Evolutionary conservation across 2,113 vertebrate species (phyloP).

Genomic region (Colossoma macropomum): DNA sequence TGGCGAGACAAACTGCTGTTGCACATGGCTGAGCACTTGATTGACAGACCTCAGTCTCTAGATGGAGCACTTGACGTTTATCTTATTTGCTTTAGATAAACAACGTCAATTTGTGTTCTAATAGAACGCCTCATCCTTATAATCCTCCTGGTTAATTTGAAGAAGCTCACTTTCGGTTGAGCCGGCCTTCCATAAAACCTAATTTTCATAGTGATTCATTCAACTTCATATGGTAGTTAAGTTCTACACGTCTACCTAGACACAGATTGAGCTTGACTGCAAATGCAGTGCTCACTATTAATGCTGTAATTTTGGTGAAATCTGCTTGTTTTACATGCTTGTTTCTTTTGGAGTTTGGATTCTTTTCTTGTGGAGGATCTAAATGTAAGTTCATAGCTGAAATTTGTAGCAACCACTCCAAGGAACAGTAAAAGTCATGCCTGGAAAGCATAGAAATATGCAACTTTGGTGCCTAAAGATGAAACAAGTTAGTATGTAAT

Average conservation of each 20-base stretch:
- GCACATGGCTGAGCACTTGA: slow-evolving; percentile 39
- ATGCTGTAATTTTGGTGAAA: not conserved
- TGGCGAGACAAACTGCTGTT: slow-evolving; percentile 37
- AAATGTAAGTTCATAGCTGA: not conserved
- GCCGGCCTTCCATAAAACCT: not conserved
- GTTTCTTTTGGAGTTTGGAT: not conserved
- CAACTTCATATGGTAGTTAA: not conserved
- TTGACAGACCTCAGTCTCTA: slow-evolving; percentile 46
- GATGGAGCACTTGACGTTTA: slow-evolving; percentile 32
- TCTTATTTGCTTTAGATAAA: slow-evolving; percentile 38
- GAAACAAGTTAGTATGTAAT: not conserved
- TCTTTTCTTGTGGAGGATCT: not conserved
- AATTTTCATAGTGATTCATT: not conserved
- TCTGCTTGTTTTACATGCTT: not conserved
- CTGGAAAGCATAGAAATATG: not conserved
- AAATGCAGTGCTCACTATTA: not conserved
- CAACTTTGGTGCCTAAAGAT: not conserved
- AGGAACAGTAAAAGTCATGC: not conserved
- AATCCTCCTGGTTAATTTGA: not conserved
- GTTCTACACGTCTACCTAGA: not conserved
- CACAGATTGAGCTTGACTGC: not conserved
- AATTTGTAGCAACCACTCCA: too few species aligned
- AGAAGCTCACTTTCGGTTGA: not conserved
- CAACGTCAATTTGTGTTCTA: slow-evolving; percentile 15
- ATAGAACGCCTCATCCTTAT: not conserved